Evolutionary conservation across 2,888 invertebrate genomes (phyloP).

Genomic region (Clivina fossor): DNA sequence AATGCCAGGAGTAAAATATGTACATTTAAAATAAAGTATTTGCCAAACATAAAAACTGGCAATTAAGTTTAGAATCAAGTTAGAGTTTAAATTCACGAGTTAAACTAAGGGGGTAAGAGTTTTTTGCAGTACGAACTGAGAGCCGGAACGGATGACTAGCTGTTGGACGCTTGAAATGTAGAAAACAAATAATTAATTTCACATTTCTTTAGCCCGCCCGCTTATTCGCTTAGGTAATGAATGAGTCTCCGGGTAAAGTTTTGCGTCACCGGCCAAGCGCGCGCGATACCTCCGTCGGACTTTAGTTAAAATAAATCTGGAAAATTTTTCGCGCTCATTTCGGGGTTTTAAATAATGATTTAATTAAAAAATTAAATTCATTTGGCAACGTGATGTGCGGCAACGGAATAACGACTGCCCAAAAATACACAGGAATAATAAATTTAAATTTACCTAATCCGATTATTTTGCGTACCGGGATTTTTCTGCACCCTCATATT

Average conservation of each 20-base stretch:
- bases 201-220: not conserved
- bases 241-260: constrained; percentile 1
- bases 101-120: no score
- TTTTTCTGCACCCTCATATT: constrained; percentile 26
- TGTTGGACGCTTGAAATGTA: not conserved
- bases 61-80: no score
- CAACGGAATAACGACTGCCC: not conserved
- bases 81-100: no score
- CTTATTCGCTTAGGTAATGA: not conserved
- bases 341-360: constrained; percentile 19
- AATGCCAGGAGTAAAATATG: no score
- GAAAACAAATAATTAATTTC: constrained; percentile 15
- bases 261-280: no score
- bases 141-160: constrained; percentile 5
- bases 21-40: no score
- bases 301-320: constrained; percentile 17
- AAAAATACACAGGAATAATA: constrained; percentile 23
- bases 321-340: constrained; percentile 24
- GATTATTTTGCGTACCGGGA: constrained; percentile 14
- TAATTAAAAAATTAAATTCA: constrained; percentile 22
- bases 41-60: no score
- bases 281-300: no score
- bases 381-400: constrained; percentile 5
- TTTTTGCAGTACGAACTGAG: no score
- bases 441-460: constrained; percentile 27